Conservation (phyloP, 35 echinoderm and acorn worm genomes). For the Heliocidaris tuberculata region DNA sequence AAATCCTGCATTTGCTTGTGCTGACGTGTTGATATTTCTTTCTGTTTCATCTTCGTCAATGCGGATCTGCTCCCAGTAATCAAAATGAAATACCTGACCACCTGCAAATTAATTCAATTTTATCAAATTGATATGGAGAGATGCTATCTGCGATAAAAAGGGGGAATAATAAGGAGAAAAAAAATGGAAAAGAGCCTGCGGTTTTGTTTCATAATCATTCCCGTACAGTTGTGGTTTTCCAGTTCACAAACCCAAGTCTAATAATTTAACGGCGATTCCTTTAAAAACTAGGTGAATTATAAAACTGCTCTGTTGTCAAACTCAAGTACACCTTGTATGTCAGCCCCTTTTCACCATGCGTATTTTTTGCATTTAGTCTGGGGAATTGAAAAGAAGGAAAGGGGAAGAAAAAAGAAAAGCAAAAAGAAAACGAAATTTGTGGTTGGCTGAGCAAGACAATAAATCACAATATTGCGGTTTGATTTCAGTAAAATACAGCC, state of each 20-base stretch:
- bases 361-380: neutral
- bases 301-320: neutral
- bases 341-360: neutral
- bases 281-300: neutral
- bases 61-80: neutral
- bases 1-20: neutral
- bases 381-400: neutral
- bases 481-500: neutral
- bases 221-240: neutral
- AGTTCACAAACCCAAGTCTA: neutral
- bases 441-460: neutral
- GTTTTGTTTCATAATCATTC: neutral
- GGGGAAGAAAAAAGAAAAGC: neutral
- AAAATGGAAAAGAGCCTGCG: neutral
- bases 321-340: neutral
- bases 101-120: constrained; percentile 18
- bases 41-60: neutral
- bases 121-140: neutral
- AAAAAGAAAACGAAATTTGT: neutral
- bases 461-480: constrained; percentile 17
- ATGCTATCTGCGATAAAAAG: neutral
- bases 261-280: neutral
- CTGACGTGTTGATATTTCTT: neutral
- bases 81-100: neutral
- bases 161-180: neutral